These are phyloP conservation scores for Noctua comes DNA, from an alignment of 2,888 invertebrate genomes.

Conservation along the genomic window DNA sequence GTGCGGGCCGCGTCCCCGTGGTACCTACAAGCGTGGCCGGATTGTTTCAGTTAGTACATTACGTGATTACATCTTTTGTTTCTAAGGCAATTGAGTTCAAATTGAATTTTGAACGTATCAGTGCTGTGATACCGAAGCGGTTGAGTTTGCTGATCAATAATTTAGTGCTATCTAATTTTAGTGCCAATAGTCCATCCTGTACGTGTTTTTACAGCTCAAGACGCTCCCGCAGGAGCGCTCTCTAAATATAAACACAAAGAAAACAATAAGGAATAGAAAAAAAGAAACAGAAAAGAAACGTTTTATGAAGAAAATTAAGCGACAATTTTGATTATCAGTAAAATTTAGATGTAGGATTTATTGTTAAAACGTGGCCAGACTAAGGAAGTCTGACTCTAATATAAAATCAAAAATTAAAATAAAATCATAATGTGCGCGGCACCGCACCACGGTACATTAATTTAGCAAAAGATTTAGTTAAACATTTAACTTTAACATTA, in stretches of 20 bases:
- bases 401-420: conserved; percentile 37
- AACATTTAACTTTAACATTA: conserved; percentile 53
- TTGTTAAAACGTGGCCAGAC: conserved; percentile 25
- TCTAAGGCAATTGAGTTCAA: conserved; percentile 55
- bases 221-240: conserved; percentile 56
- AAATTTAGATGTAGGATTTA: conserved; percentile 23
- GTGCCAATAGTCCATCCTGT: conserved; percentile 81
- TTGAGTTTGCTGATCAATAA: conserved; percentile 69
- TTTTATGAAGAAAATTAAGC: conserved; percentile 47
- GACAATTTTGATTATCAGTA: conserved; percentile 39
- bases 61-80: conserved; percentile 48
- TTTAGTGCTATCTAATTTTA: conserved; percentile 77
- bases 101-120: conserved; percentile 63
- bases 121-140: conserved; percentile 76
- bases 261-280: conserved; percentile 63
- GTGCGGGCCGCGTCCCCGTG: conserved; percentile 83
- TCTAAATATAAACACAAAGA: conserved; percentile 53
- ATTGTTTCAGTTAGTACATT: conserved; percentile 37
- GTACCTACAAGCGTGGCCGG: conserved; percentile 64
- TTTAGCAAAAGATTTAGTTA: conserved; percentile 56
- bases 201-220: conserved; percentile 74
- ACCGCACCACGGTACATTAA: conserved; percentile 74
- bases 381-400: conserved; percentile 36
- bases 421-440: conserved; percentile 70
- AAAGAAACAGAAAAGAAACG: conserved; percentile 58